Conservation (phyloP, 2,888 invertebrate genomes). For the Dioctria rufipes region DNA sequence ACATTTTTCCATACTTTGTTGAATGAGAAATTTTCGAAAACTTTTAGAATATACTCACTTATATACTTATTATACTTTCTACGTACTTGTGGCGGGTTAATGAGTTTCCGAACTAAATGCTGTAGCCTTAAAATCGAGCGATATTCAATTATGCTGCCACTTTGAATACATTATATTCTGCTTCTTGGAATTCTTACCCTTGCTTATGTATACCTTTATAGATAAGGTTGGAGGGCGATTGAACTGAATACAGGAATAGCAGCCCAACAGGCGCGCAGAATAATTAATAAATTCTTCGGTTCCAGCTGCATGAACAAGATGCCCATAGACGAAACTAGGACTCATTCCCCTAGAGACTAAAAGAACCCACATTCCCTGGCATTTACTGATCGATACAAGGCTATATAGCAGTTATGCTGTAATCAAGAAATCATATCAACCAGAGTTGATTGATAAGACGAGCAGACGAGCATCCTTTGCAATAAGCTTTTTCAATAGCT, state of each 20-base stretch:
- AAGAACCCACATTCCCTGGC: not conserved
- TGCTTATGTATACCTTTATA: not conserved
- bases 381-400: not conserved
- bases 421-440: constrained; percentile 3
- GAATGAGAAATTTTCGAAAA: no score
- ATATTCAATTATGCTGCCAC: not conserved
- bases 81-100: no score
- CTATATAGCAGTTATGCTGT: not conserved
- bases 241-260: constrained; percentile 21
- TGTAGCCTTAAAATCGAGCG: no score
- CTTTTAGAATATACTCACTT: no score
- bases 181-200: constrained; percentile 6
- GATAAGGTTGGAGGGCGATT: not conserved
- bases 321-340: no score
- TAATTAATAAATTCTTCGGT: constrained; percentile 30
- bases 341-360: no score
- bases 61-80: no score
- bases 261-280: constrained; percentile 27
- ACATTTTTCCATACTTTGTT: no score
- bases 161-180: constrained; percentile 27
- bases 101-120: no score
- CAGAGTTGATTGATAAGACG: not conserved
- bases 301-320: constrained; percentile 21
- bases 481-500: not conserved
- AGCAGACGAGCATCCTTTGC: not conserved